These are phyloP conservation scores for Mechanitis messenoides DNA, from an alignment of 2,888 invertebrate genomes.

Conservation along the genomic window DNA sequence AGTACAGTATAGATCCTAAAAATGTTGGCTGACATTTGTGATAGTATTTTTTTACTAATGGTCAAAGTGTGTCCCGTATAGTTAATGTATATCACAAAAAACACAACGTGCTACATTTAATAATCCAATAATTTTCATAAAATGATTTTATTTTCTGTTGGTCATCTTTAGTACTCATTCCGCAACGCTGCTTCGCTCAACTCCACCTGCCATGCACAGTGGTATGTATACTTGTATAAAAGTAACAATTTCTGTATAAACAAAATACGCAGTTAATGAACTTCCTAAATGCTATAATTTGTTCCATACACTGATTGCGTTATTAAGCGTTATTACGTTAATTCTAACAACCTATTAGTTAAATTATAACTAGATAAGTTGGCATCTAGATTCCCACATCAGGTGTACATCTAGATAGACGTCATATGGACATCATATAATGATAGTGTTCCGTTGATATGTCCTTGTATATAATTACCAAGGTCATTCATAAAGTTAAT, in stretches of 20 bases:
- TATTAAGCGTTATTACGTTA: background rate
- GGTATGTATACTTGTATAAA: too few relatives aligned
- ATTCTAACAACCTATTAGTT: background rate
- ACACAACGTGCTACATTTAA: too few relatives aligned
- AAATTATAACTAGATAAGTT: background rate
- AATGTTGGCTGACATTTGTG: too few relatives aligned
- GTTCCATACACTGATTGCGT: constrained; percentile 1
- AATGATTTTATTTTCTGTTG: too few relatives aligned
- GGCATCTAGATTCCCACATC: constrained; percentile 1
- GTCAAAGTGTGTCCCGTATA: too few relatives aligned
- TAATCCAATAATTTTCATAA: too few relatives aligned
- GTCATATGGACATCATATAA: constrained; percentile 5
- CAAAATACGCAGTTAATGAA: background rate
- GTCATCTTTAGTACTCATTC: too few relatives aligned
- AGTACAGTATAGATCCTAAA: too few relatives aligned
- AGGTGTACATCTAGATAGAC: background rate
- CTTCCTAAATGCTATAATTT: constrained; percentile 1
- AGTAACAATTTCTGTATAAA: background rate
- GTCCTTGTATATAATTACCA: constrained; percentile 9
- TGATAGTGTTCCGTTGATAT: constrained; percentile 19
- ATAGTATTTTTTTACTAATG: too few relatives aligned
- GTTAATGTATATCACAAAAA: background rate
- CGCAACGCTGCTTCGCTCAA: too few relatives aligned
- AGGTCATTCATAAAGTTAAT: constrained; percentile 3
- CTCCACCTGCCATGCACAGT: too few relatives aligned